Percentiles rank a stretch among this genome's conserved stretches.
These are phyloP conservation scores for Rhagologus leucostigma DNA, from an alignment of 2,113 vertebrate species.

Conservation along the genomic window DNA sequence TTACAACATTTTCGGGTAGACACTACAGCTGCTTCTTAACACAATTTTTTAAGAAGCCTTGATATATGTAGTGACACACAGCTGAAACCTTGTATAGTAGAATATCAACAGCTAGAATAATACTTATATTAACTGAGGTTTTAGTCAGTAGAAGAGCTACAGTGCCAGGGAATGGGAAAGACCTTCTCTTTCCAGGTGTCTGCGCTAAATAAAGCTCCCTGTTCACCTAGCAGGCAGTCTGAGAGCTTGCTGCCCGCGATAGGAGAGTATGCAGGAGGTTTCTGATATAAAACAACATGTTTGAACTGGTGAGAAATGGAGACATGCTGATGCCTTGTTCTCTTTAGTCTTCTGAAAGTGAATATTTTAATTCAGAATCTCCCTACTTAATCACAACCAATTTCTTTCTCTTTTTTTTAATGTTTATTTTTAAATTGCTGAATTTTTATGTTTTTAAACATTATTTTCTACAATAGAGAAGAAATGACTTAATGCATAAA, in stretches of 20 bases:
- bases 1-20: neutral
- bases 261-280: neutral
- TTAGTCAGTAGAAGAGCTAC: neutral
- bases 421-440: neutral
- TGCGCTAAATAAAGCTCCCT: neutral
- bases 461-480: neutral
- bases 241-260: neutral
- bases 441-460: neutral
- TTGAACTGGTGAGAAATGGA: neutral
- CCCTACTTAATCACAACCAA: neutral
- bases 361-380: neutral
- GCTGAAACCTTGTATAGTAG: neutral
- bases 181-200: neutral
- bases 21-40: neutral
- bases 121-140: neutral
- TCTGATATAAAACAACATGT: fast-evolving
- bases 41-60: neutral
- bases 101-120: neutral
- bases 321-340: neutral
- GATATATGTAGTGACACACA: neutral
- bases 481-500: neutral
- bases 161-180: neutral
- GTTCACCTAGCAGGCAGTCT: neutral
- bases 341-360: neutral
- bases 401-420: neutral